Evolutionary conservation across 2,888 invertebrate genomes (phyloP), one percentile per base, ranked within the genome.

Genomic region (Lutraria lutraria): DNA sequence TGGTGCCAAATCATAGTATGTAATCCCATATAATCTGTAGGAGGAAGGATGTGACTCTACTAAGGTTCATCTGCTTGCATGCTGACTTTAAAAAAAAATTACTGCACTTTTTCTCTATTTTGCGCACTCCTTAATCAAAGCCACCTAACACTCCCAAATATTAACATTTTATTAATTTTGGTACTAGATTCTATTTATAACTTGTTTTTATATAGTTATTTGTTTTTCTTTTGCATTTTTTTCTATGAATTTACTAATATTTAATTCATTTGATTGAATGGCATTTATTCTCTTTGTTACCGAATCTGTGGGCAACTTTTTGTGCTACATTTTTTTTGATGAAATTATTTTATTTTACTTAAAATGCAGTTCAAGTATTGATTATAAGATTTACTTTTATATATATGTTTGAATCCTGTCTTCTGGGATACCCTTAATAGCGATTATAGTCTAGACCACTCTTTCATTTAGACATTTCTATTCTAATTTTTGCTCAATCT

Each of bases 401-500:
- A 31, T 79, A 79, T 25, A 21, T n/a, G 15, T 60, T 60, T n/a
- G 16, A 60, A 60, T 43, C 8, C 43, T 21, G 60, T 60, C n/a
- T 60, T 60, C 25, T 25, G 25, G 12, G 63, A 68, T 25, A n/a
- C 8, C 25, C 25, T 25, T 68, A 12, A 68, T 68, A 25, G 25
- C 25, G 25, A 10, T 68, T 6, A 8, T 68, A 68, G 63, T n/a
- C 4, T 68, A 68, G 63, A 19, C 29, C 25, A 31, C 34, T 76
- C 76, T 76, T 34, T 34, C 76, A 76, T 34, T 31, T 31, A 3
- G 31, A 76, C 29, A 76, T 19, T 31, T 68, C 29, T 76, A 34
- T 72, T 15, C 31, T 72, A 80, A 29, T 79, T 76, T 79, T 80
- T 85, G 87, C 87, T 87, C 87, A 87, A 87, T 87, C 82, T 87